Conservation (phyloP, 2,113 vertebrate species). For the Recurvirostra avosetta region DNA sequence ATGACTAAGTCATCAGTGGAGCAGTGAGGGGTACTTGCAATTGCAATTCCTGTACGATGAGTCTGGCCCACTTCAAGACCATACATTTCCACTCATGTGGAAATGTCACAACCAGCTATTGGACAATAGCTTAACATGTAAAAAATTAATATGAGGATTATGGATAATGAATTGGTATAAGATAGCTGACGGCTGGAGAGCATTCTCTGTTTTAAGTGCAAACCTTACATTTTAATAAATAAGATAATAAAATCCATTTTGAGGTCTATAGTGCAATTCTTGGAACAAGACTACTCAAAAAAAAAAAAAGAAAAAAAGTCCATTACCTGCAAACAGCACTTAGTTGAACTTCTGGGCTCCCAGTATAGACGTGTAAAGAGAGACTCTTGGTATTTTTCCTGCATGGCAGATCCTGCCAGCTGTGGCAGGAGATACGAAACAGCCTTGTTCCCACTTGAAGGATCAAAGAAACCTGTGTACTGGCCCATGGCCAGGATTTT, state of each 20-base stretch:
- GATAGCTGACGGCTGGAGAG: not conserved
- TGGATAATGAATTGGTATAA: not conserved
- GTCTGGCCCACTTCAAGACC: not conserved
- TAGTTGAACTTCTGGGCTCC: not conserved
- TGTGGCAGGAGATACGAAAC: not conserved
- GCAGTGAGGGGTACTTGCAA: not conserved
- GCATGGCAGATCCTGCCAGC: not conserved
- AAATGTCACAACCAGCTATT: not conserved
- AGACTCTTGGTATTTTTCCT: not conserved
- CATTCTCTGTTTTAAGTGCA: not conserved
- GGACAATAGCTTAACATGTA: not conserved
- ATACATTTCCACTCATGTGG: not conserved
- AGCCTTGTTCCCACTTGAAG: not conserved
- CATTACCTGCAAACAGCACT: not conserved
- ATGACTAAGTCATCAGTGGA: not conserved
- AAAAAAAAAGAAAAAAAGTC: not conserved
- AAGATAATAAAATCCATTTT: not conserved
- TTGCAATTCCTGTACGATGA: not conserved
- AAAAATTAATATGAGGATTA: not conserved
- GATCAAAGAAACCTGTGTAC: not conserved
- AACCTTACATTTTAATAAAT: not conserved
- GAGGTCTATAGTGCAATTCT: not conserved
- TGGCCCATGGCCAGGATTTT: rapidly evolving
- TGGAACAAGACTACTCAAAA: not conserved
- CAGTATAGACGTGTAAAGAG: not conserved